phyloP scores from a whole-genome alignment of 2,797 vertebrate species.

The Eleutherodactylus coqui region DNA sequence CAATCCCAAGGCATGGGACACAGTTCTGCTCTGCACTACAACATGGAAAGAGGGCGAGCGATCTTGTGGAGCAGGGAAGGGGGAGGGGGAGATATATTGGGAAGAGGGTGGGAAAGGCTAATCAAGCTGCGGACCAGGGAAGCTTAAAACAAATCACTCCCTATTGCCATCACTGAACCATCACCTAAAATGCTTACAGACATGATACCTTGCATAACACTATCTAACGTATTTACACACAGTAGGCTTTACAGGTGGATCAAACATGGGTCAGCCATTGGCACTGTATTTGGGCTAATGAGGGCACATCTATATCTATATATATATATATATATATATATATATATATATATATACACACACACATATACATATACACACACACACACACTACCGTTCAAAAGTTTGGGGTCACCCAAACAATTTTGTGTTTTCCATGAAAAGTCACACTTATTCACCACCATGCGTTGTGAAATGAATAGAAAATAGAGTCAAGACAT shows the following conservation, averaged over 20 bases:
- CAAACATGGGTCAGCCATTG: background rate
- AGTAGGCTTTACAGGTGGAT: background rate
- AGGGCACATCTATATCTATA: background rate
- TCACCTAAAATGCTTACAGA: conserved; percentile 53
- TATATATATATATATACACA: too few species aligned
- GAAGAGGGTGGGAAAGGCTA: conserved; percentile 38
- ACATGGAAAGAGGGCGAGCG: conserved; percentile 69
- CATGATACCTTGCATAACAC: conserved; percentile 7
- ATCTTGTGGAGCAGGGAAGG: conserved; percentile 8
- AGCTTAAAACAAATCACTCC: conserved; percentile 61
- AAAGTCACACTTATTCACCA: too few species aligned
- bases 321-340: too few species aligned
- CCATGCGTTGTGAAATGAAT: too few species aligned
- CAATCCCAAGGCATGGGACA: conserved; percentile 86
- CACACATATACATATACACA: too few species aligned
- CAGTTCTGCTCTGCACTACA: conserved; percentile 82
- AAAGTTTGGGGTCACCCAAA: too few species aligned
- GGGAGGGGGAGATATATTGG: background rate
- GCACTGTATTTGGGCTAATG: background rate
- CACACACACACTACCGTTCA: too few species aligned
- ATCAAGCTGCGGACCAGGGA: conserved; percentile 53
- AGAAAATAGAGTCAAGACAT: too few species aligned
- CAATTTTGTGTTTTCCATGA: too few species aligned
- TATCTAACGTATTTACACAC: conserved; percentile 5
- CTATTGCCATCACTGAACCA: conserved; percentile 67